phyloP scores from a whole-genome alignment of 2,113 vertebrate genomes.

The Corynorhinus townsendii region DNA sequence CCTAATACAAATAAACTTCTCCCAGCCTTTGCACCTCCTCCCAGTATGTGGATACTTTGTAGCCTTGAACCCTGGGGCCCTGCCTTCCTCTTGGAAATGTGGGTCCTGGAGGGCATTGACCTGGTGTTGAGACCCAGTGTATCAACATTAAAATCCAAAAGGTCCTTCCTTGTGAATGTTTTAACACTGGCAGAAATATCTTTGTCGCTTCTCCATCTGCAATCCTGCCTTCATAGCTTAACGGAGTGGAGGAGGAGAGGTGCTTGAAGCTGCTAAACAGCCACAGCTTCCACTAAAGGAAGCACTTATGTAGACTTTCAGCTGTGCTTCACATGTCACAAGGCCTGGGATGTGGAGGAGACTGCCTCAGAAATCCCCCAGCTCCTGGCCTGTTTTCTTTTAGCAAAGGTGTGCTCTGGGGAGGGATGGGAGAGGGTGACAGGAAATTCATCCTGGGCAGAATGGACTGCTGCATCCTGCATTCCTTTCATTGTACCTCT shows the following conservation, averaged over 20 bases:
- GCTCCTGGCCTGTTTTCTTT: background rate
- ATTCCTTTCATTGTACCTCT: background rate
- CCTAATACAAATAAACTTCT: background rate
- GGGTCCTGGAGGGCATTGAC: background rate
- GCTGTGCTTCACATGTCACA: background rate
- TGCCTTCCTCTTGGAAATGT: background rate
- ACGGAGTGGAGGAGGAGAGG: background rate
- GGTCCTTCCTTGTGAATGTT: background rate
- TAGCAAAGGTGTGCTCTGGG: background rate
- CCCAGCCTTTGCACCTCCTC: background rate
- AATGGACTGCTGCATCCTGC: background rate
- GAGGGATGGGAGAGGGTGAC: rapidly evolving
- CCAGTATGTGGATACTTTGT: background rate
- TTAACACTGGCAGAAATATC: background rate
- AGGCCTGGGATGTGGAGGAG: background rate
- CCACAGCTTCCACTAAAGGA: background rate
- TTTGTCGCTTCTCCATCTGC: background rate
- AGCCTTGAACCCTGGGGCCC: background rate
- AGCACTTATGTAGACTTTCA: background rate
- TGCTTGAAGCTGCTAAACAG: background rate
- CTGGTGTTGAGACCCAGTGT: background rate
- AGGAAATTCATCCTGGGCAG: background rate
- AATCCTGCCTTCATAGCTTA: background rate
- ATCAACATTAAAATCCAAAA: background rate
- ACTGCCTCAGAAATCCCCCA: background rate